Conservation (phyloP, 1,140 invertebrate genomes). For the Amphibalanus amphitrite region DNA sequence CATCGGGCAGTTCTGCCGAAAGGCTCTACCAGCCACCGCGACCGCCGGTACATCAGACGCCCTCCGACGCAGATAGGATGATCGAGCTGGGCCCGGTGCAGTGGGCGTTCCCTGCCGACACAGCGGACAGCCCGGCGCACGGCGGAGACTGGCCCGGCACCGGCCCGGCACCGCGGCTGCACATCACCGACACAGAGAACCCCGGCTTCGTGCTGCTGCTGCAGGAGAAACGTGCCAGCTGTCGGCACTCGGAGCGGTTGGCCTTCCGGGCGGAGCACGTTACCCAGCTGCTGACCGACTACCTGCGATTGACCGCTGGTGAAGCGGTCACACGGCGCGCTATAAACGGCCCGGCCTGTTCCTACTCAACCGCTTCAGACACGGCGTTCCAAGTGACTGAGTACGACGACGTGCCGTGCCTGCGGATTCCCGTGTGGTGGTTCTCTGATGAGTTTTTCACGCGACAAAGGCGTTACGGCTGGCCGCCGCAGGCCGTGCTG, state of each 20-base stretch:
- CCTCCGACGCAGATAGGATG: neutral
- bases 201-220: neutral
- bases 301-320: neutral
- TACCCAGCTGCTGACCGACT: neutral
- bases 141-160: neutral
- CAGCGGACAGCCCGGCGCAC: neutral
- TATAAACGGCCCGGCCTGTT: too few species aligned
- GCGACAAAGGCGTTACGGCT: neutral
- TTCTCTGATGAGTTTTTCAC: neutral
- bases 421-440: neutral
- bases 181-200: neutral
- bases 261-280: neutral
- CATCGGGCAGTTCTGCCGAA: neutral
- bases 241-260: neutral
- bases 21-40: neutral
- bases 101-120: too few species aligned
- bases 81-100: neutral
- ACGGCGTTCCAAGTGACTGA: neutral
- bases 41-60: too few species aligned
- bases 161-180: neutral
- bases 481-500: too few species aligned
- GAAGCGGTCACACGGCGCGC: too few species aligned
- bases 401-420: neutral
- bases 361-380: too few species aligned
- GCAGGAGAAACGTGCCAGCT: neutral